Conservation (phyloP, 1,140 invertebrate genomes). For the Apolygus lucorum region DNA sequence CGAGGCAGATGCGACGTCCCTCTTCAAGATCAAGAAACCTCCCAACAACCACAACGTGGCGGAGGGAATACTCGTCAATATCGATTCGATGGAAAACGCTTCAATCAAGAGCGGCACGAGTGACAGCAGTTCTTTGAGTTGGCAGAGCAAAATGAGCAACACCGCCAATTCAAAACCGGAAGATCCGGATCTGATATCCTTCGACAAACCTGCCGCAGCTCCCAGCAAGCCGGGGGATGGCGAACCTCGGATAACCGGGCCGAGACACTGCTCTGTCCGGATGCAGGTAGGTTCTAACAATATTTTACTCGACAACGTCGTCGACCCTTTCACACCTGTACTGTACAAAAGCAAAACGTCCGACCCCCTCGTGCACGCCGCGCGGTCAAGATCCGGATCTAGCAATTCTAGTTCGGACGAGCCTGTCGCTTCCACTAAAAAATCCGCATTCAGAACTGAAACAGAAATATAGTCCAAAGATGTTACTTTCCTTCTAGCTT, state of each 20-base stretch:
- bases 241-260: constrained; percentile 41
- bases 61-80: constrained; percentile 23
- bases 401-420: constrained; percentile 17
- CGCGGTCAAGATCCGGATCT: constrained; percentile 14
- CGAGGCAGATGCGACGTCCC: not conserved
- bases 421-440: not conserved
- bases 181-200: constrained; percentile 25
- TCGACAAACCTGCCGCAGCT: constrained; percentile 19
- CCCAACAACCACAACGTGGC: not conserved
- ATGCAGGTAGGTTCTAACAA: constrained; percentile 65
- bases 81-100: constrained; percentile 8
- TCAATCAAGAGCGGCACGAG: constrained; percentile 9
- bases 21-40: not conserved
- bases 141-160: constrained; percentile 17
- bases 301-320: constrained; percentile 64
- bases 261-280: constrained; percentile 59
- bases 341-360: constrained; percentile 31
- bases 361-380: constrained; percentile 27
- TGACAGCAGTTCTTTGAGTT: constrained; percentile 18
- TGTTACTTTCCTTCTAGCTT: not conserved
- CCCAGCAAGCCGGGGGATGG: not conserved
- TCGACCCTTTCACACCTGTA: constrained; percentile 31
- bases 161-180: not conserved
- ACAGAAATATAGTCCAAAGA: constrained; percentile 24
- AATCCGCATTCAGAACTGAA: constrained; percentile 22